Evolutionary conservation across 2,113 vertebrate species (phyloP).

Genomic region (Tympanuchus pallidicinctus): DNA sequence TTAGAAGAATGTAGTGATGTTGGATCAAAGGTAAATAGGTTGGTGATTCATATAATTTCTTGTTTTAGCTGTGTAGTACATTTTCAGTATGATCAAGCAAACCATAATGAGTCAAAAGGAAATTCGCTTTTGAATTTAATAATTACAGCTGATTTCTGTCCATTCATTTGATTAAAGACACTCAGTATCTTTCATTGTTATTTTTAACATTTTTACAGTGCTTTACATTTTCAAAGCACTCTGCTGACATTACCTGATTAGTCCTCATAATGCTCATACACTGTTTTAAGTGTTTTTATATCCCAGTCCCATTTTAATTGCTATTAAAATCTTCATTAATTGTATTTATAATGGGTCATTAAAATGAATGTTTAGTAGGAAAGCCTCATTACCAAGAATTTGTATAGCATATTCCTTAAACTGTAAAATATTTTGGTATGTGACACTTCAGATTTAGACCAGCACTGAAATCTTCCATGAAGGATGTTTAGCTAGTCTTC

Average conservation of each 20-base stretch:
- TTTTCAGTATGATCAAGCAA: not conserved
- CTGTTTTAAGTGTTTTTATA: not conserved
- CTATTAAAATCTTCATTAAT: not conserved
- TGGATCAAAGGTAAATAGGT: not conserved
- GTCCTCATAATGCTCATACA: not conserved
- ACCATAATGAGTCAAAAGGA: not conserved
- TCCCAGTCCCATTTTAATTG: not conserved
- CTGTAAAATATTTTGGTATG: not conserved
- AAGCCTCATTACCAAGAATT: not conserved
- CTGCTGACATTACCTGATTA: not conserved
- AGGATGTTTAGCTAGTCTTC: not conserved
- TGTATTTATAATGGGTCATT: not conserved
- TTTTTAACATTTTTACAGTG: not conserved
- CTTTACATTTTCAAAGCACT: slow-evolving; percentile 29
- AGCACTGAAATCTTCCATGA: not conserved
- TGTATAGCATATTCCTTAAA: not conserved
- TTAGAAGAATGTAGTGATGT: not conserved
- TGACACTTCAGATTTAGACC: not conserved
- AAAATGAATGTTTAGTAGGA: not conserved
- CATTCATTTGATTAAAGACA: not conserved
- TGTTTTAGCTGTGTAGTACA: not conserved
- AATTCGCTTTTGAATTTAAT: not conserved
- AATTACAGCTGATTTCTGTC: not conserved
- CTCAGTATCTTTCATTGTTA: not conserved
- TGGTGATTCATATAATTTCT: not conserved